phyloP scores from a whole-genome alignment of 2,888 invertebrate species.

The Lepas anatifera region DNA sequence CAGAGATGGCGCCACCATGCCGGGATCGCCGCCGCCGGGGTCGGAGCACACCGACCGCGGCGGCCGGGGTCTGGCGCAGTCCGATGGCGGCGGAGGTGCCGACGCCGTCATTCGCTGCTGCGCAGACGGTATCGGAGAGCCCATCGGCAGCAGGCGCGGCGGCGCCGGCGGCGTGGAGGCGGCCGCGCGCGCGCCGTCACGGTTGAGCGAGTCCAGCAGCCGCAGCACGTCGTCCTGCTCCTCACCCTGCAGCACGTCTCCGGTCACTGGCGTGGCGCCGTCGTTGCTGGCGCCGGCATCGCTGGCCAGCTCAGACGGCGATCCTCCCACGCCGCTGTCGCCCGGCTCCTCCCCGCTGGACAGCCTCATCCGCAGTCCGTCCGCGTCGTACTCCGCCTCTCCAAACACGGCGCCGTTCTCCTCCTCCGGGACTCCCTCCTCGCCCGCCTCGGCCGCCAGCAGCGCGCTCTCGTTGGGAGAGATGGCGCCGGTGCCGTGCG shows the following conservation, averaged over 20 bases:
- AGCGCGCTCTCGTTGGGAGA: too few relatives aligned
- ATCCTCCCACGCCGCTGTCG: not conserved
- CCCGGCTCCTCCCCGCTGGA: not conserved
- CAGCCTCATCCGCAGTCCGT: not conserved
- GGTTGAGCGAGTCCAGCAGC: conserved; percentile 6
- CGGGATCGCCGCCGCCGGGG: not conserved
- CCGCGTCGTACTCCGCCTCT: not conserved
- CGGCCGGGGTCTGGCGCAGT: not conserved
- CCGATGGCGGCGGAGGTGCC: not conserved
- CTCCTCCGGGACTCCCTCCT: not conserved
- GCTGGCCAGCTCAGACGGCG: too few relatives aligned
- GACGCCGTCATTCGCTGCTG: not conserved
- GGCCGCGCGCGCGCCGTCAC: not conserved
- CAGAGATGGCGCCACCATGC: not conserved
- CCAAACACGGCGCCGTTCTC: not conserved
- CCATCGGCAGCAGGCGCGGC: not conserved
- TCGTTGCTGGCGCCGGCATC: not conserved
- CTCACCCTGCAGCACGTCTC: not conserved
- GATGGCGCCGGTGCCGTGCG: too few relatives aligned
- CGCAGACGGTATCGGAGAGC: not conserved
- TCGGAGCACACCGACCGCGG: not conserved
- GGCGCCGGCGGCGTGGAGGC: not conserved
- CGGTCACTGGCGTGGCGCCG: not conserved
- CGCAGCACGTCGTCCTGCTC: conserved; percentile 5
- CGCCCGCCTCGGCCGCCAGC: too few relatives aligned